Evolutionary conservation across 1,140 invertebrate genomes (phyloP), one percentile per base, ranked within the genome.

Genomic region (Brachionus paranguensis): DNA sequence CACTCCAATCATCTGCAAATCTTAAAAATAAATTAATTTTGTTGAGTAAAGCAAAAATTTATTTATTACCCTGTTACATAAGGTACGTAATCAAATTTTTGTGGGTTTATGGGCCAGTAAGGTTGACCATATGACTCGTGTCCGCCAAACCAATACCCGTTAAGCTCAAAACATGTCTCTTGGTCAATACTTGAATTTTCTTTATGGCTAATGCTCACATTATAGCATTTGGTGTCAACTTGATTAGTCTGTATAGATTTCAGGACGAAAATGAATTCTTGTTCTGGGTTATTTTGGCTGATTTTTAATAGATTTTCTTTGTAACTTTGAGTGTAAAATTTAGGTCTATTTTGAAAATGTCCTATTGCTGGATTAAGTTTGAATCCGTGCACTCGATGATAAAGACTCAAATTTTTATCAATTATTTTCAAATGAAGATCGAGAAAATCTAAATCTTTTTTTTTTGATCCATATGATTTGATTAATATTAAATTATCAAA

Each of bases 1-100:
- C 76, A 12, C 85, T 85, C 43, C 72, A 76, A 24, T 76, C 72
- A 50, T 76, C 72, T 12, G 72, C 94, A 95, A 85, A 86, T 65
- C 85, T 94, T 92, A 86, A 93, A 91, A 78, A 78, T 55, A 50
- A 76, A 76, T 53, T 29, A 20, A 10, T 24, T 74, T 10, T 24
- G 14, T 74, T 24, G 11, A 74, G 0, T 12, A 24, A 45, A 74
- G 11, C n/a, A 74, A 20, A 1, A 45, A 11, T 33, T 33, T 43
- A 43, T 20, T 43, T 43, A 17, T 43, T 76, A 76, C 72, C 72
- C 72, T 8, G 72, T 76, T 20, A 76, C 72, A 27, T 76, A 76
- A 14, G 72, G 72, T 10, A 76, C 72, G 50, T 76, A 76, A n/a
- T 76, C 72, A 76, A 76, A 76, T 24, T 5, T 14, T 76, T 76